Evolutionary conservation across 1,140 invertebrate species (phyloP).

Genomic region (Lucilia sericata): DNA sequence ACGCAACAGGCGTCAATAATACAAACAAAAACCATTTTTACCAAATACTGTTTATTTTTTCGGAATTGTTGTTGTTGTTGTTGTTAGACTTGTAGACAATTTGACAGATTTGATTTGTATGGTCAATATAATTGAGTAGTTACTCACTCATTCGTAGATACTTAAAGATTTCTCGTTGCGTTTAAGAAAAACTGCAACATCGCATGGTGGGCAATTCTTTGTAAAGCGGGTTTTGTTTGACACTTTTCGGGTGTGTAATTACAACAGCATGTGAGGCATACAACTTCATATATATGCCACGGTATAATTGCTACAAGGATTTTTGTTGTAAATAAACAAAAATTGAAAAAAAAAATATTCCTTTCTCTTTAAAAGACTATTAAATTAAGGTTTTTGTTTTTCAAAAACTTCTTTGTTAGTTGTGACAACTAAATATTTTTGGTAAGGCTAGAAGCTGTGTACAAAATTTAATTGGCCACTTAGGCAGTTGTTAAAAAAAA

Average conservation of each 20-base stretch:
- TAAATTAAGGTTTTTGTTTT: neutral
- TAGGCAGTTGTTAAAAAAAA: no score
- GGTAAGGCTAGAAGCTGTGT: no score
- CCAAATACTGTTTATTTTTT: neutral
- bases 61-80: neutral
- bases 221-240: slow-evolving; percentile 14
- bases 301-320: no score
- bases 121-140: slow-evolving; percentile 35
- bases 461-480: no score
- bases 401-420: neutral
- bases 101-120: slow-evolving; percentile 34
- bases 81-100: slow-evolving; percentile 36
- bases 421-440: no score
- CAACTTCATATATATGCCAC: no score
- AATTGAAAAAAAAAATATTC: neutral
- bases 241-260: slow-evolving; percentile 19
- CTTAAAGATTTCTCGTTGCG: neutral
- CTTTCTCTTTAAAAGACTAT: neutral
- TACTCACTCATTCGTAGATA: neutral
- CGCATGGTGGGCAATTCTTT: neutral
- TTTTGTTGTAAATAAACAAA: no score
- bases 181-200: neutral
- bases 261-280: neutral
- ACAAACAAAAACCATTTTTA: neutral
- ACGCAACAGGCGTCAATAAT: slow-evolving; percentile 37